Percentiles rank a stretch among this genome's conserved stretches.
phyloP scores from a whole-genome alignment of 2,888 invertebrate genomes.

The Macroteleia sp. region DNA sequence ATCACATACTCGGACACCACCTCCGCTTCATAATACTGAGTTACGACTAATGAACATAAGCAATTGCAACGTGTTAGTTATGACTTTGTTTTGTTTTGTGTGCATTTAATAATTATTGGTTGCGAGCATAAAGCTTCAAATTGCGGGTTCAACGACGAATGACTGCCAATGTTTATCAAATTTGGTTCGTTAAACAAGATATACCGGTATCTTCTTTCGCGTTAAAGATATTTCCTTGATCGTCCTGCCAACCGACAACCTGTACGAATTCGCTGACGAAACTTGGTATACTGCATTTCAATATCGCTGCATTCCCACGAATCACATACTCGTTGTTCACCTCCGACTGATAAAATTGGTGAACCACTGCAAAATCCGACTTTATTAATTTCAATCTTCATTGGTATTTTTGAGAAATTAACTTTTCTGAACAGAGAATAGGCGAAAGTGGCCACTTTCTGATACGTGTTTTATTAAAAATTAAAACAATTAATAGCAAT shows the following conservation, averaged over 20 bases:
- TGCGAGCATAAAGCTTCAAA: conserved; percentile 46
- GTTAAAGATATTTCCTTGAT: conserved; percentile 83
- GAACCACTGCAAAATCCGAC: conserved; percentile 88
- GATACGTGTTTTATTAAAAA: no score
- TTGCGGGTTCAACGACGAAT: conserved; percentile 55
- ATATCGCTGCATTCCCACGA: conserved; percentile 92
- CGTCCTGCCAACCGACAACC: conserved; percentile 91
- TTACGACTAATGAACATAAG: conserved; percentile 88
- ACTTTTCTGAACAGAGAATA: no score
- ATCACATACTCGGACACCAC: conserved; percentile 96
- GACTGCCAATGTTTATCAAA: conserved; percentile 23
- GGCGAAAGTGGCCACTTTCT: no score
- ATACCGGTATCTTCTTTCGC: conserved; percentile 80
- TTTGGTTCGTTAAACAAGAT: conserved; percentile 2
- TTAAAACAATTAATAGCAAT: no score
- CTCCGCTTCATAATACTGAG: conserved; percentile 95
- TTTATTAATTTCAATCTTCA: not conserved
- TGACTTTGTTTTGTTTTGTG: no score
- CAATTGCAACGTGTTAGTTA: conserved; percentile 10
- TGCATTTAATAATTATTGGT: conserved; percentile 36
- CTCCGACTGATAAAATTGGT: conserved; percentile 95
- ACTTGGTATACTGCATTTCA: conserved; percentile 95
- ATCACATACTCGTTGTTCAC: conserved; percentile 96
- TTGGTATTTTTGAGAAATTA: no score
- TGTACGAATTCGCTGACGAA: conserved; percentile 96